Conservation (phyloP, 2,888 invertebrate species). For the Dioctria rufipes region DNA sequence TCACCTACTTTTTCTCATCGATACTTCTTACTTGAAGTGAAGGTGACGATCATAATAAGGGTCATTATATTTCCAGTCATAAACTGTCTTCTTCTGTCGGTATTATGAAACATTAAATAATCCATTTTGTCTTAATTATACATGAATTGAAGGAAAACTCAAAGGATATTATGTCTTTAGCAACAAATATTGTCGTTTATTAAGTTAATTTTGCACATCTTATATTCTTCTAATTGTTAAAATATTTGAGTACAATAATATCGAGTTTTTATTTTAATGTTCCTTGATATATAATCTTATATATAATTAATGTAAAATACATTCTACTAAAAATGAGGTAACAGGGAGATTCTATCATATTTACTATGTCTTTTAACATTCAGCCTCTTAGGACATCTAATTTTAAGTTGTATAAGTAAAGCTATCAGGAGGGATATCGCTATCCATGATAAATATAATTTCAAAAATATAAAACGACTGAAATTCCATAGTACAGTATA, state of each 20-base stretch:
- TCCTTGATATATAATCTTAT: no score
- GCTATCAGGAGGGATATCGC: conserved; percentile 65
- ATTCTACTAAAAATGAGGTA: conserved; percentile 67
- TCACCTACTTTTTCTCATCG: no score
- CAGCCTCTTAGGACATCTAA: conserved; percentile 33
- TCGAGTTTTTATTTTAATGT: neutral
- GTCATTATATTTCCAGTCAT: no score
- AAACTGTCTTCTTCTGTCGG: no score
- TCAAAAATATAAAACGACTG: conserved; percentile 67
- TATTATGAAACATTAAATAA: no score
- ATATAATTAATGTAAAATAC: conserved; percentile 6
- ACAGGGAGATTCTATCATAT: conserved; percentile 65
- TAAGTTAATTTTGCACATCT: neutral
- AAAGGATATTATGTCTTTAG: no score
- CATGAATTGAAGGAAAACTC: no score
- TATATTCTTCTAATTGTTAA: no score
- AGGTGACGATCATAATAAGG: no score
- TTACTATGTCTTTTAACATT: conserved; percentile 26
- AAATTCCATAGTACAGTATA: conserved; percentile 70
- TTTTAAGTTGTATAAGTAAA: conserved; percentile 46
- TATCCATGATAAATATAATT: conserved; percentile 67
- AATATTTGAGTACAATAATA: neutral
- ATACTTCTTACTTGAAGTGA: no score
- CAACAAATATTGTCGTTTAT: no score
- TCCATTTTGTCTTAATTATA: no score